Base-by-base conservation (phyloP, 2,797 vertebrate species). In the Masticophis lateralis region DNA sequence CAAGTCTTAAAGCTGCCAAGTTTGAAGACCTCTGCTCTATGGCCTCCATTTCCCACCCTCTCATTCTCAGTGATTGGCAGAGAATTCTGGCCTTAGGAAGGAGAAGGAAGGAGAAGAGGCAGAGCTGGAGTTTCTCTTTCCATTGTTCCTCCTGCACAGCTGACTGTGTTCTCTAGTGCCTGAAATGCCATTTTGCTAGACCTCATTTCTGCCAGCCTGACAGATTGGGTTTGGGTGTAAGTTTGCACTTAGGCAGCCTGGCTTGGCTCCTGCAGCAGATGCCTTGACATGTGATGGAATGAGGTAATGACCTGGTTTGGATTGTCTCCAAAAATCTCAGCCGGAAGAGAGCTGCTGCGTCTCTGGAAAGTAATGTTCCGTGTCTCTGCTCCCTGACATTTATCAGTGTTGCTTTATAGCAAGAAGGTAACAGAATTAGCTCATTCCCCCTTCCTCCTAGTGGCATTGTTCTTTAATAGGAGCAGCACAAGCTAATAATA, bases 261-360 rank as follows among this genome's bases (percentile, higher is more conserved):
- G 93, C 92, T 92, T 32, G 74, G 88, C 25, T 93, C 92, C 94
- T 94, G 90, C 88, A 96, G 95, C 96, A 96, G 92, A 94, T 94
- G 95, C 90, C 88, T 93, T 92, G 95, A 91, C 14, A 32, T 86
- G 88, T 3, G 5, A 86, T 0, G 0, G 27, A 88, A 60, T 89
- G 93, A 95, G 89, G 94, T 91, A 93, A 87, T 0, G 4, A 57
- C 66, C 93, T 95, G 1, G 1, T 90, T 69, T 28, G 0, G 0
- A 16, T 60, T 94, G 20, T 86, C 92, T 22, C 16, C 94, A 95
- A 91, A 91, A 90, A 93, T 79, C 88, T 86, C 89, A 0, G 0
- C 83, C 11, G 56, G 66, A n/a, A 83, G 88, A 90, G 0, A 60
- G 83, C 74, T 1, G 0, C 91, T 25, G 1, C 0, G 0, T 79